Base-by-base conservation (phyloP, 1,140 invertebrate genomes). In the Drosophila subpulchrella region DNA sequence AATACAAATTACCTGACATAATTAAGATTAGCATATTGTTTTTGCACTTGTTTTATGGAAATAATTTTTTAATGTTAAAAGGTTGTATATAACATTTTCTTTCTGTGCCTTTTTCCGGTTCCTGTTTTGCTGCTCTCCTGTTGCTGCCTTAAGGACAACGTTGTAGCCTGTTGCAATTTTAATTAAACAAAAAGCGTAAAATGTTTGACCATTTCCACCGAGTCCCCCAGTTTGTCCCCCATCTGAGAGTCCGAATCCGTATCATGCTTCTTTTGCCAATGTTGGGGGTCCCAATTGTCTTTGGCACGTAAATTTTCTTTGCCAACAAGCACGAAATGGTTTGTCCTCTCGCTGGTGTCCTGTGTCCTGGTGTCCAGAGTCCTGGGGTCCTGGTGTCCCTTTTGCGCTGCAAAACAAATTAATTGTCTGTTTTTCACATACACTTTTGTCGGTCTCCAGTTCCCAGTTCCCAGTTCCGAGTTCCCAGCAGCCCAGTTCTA, bases 111-210 rank as follows among this genome's bases (percentile, higher is more conserved):
- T 13, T 42, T 20, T 10, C 20, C n/a, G 42, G 10, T 11, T 30
- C 4, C 38, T 56, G 32, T 20, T 47, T 39, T 39, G 6, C 46
- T 39, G 46, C 20, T 12, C 20, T 61, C 47, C 47, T 65, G 68
- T 30, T 58, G 41, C 57, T 53, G 55, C 48, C 59, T 46, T 51
- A 62, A 75, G 75, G 15, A 50, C 51, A 30, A 10, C 8, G 11
- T 15, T 42, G 13, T 54, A 66, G 79, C 75, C 80, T 88, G 72
- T 80, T 88, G 84, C 84, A 75, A 89, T 89, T 89, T 89, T 88
- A 88, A 89, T 88, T 88, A 86, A 88, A 88, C 83, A 83, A 88
- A 88, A 88, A 88, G 79, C 83, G 79, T 83, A 73, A 86, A 86
- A 88, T 88, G 83, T 83, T 88, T 86, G 84, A 77, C 83, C 83